Base-by-base conservation (phyloP, 64 coral and sea anemone genomes). In the Montipora efflorescens region DNA sequence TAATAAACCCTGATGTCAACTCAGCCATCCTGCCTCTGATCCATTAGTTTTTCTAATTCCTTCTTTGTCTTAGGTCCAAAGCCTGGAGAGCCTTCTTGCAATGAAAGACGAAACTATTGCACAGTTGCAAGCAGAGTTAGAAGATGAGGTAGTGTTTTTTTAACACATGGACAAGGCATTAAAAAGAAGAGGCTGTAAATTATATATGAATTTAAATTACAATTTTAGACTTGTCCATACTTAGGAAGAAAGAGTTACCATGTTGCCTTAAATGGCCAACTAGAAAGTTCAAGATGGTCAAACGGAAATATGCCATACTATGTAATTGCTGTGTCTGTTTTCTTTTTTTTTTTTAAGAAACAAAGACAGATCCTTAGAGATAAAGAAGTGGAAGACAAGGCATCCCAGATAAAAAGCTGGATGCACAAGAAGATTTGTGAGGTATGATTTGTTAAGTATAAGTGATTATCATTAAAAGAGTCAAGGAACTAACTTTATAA, bases 391-490 rank as follows among this genome's bases (percentile, higher is more conserved):
- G 96, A 97, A 87, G 92, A 91, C 10, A 97, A 97, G 64, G 93
- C 89, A 50, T 18, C 89, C 20, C 85, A 87, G 45, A 97, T 97
- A 46, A 95, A 93, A 82, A 90, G 78, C 47, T 97, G 96, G 96
- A 93, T 97, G 44, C 96, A 97, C 58, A 95, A 94, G 43, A 97
- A 97, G 83, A 92, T 97, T 87, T 67, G 83, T 57, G 92, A 97
- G 93, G 96, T 97, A 70, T 36, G 36, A 36, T 36, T 45, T 5
- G 13, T 8, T 57, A 11, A 57, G 11, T 57, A 57, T 19, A 11
- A 16, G 61, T 15, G 36, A 79, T 52, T 13, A 64, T 47, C 48
- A 49, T 53, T 91, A 12, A 13, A 90, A 28, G 28, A 28, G 28
- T 28, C 28, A 28, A 28, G 28, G 28, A 28, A 28, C 28, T 28